phyloP scores from a whole-genome alignment of 2,797 vertebrate species.

The Falco berigora region DNA sequence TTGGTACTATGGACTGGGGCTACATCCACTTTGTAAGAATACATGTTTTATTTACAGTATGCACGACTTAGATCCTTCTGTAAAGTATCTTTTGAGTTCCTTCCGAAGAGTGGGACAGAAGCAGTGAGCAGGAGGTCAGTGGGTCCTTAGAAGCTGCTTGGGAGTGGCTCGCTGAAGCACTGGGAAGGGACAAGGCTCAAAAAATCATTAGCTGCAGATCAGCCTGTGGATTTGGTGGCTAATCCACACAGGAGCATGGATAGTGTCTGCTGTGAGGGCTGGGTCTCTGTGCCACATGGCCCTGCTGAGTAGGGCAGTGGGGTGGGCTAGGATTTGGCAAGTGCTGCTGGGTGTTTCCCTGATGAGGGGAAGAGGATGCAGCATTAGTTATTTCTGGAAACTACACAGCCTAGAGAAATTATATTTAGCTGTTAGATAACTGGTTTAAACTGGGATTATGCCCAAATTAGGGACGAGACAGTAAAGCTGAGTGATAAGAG shows the following conservation, averaged over 20 bases:
- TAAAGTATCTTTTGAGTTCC: neutral
- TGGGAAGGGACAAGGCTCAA: neutral
- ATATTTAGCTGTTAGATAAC: constrained; percentile 49
- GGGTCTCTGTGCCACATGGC: neutral
- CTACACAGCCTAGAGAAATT: neutral
- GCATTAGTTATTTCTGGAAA: constrained; percentile 40
- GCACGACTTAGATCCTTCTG: neutral
- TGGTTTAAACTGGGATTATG: constrained; percentile 52
- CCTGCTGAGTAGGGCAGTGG: neutral
- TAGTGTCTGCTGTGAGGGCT: neutral
- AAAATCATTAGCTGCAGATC: neutral
- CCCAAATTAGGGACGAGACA: constrained; percentile 30
- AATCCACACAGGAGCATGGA: neutral
- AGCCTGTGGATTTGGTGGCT: neutral
- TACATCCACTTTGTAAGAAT: neutral
- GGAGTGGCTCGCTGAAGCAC: neutral
- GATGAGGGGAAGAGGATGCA: neutral
- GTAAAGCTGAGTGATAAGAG: constrained; percentile 40
- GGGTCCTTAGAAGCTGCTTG: neutral
- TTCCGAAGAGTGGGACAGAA: neutral
- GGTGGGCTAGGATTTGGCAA: neutral
- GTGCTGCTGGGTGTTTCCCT: neutral
- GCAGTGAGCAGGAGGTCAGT: neutral
- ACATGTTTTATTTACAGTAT: neutral
- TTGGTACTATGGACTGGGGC: neutral